Conservation (phyloP, 2,888 invertebrate genomes). For the Keiferia lycopersicella region DNA sequence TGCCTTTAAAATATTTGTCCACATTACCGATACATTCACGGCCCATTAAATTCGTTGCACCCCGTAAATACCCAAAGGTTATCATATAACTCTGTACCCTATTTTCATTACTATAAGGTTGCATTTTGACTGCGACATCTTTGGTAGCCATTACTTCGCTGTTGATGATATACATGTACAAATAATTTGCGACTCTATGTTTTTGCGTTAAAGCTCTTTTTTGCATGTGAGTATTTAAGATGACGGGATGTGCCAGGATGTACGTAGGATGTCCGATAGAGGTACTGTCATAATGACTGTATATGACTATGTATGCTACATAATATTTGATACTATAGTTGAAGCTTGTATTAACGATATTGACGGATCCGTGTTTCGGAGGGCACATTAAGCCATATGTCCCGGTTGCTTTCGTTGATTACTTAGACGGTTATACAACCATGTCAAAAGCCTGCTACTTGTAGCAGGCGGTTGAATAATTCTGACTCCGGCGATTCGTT, state of each 20-base stretch:
- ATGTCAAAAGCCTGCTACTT: no score
- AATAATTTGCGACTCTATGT: background rate
- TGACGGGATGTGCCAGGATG: background rate
- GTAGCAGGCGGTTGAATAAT: no score
- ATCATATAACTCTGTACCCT: background rate
- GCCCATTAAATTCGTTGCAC: background rate
- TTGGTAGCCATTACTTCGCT: background rate
- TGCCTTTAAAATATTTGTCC: background rate
- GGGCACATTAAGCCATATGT: no score
- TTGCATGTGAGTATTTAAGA: background rate
- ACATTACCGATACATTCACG: slow-evolving; percentile 9
- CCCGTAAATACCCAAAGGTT: background rate
- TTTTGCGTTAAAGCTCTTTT: background rate
- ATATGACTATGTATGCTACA: no score
- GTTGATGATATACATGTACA: background rate
- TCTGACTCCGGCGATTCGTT: no score
- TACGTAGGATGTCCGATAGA: background rate
- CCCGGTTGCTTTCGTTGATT: no score
- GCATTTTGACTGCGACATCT: background rate
- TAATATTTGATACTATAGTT: no score
- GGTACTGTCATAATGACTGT: background rate
- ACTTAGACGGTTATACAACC: no score
- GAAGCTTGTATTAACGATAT: no score
- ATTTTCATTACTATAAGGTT: background rate
- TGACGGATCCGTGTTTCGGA: no score